A percentile compares a stretch with the other conserved stretches of the same genome.
These are phyloP conservation scores for Hecatera dysodea DNA, from an alignment of 2,888 invertebrate genomes.

Conservation along the genomic window DNA sequence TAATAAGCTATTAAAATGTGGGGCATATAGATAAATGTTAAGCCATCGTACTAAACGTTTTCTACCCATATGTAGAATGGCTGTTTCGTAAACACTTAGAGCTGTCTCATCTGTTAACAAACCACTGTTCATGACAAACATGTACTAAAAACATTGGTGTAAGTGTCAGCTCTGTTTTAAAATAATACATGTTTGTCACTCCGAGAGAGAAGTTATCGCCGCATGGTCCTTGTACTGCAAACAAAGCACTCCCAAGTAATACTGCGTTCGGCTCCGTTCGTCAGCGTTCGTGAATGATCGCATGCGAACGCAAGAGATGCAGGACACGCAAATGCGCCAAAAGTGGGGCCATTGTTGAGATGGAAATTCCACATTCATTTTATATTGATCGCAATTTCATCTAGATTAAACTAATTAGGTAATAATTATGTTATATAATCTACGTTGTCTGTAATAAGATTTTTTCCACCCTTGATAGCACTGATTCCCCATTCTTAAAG, in stretches of 20 bases:
- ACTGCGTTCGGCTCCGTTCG: conserved; percentile 8
- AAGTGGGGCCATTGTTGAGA: no score
- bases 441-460: background rate
- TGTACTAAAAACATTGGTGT: background rate
- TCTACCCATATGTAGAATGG: background rate
- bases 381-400: no score
- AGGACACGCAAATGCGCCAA: conserved; percentile 35
- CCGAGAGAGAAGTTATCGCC: conserved; percentile 11
- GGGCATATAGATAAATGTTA: background rate
- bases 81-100: background rate
- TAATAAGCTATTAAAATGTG: conserved; percentile 15
- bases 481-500: background rate
- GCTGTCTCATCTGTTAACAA: background rate
- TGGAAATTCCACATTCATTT: no score
- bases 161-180: background rate
- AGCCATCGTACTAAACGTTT: background rate
- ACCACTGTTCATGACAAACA: background rate
- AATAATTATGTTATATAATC: background rate
- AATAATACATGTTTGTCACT: conserved; percentile 8
- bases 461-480: background rate
- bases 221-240: conserved; percentile 28
- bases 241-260: conserved; percentile 16
- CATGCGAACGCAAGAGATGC: conserved; percentile 19
- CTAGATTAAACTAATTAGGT: no score
- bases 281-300: conserved; percentile 13